phyloP scores from a whole-genome alignment of 1,140 invertebrate species.

The Rhopalosiphum padi region DNA sequence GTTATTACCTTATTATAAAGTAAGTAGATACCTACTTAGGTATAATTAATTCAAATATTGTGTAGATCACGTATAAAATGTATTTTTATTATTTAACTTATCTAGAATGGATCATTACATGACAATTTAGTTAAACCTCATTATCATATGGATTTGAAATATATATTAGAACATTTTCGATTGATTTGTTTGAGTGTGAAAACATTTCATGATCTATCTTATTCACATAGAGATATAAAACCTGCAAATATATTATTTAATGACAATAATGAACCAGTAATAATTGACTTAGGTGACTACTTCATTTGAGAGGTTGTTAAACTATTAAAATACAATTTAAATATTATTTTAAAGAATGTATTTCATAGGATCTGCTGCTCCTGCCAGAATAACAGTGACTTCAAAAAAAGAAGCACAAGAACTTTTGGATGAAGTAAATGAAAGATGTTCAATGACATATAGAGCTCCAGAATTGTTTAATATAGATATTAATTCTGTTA shows the following conservation, averaged over 20 bases:
- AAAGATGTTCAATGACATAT: conserved; percentile 87
- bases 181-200: conserved; percentile 79
- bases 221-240: conserved; percentile 86
- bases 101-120: conserved; percentile 77
- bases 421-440: conserved; percentile 82
- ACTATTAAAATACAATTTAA: conserved; percentile 15
- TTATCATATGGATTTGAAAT: conserved; percentile 71
- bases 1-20: conserved; percentile 79
- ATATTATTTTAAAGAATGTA: not conserved
- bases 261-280: conserved; percentile 74
- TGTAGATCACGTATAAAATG: not conserved
- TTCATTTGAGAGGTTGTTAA: conserved; percentile 38
- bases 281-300: conserved; percentile 80
- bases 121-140: conserved; percentile 73
- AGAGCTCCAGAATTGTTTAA: conserved; percentile 87
- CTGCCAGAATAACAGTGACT: conserved; percentile 77
- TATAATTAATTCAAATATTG: not conserved
- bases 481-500: conserved; percentile 79
- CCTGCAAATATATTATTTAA: conserved; percentile 82
- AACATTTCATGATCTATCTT: conserved; percentile 77
- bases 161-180: conserved; percentile 75
- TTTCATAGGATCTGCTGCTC: conserved; percentile 74
- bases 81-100: conserved; percentile 59
- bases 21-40: conserved; percentile 63
- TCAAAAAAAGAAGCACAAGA: conserved; percentile 75